phyloP scores from a whole-genome alignment of 2,113 vertebrate species.

The Pandion haliaetus region DNA sequence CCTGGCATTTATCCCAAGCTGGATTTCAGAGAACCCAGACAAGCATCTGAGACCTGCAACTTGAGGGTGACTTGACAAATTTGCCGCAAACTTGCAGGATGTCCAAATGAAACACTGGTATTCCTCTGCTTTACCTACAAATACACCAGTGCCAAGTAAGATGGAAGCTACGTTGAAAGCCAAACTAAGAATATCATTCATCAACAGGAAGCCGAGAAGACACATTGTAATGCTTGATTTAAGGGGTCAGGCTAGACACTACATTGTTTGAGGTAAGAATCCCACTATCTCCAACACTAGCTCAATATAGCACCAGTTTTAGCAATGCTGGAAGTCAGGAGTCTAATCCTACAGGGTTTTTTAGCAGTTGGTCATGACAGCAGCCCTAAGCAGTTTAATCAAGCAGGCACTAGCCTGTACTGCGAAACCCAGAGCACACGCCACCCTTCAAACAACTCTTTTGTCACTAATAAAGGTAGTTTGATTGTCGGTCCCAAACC shows the following conservation, averaged over 20 bases:
- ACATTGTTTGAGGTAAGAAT: neutral
- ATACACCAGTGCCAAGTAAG: neutral
- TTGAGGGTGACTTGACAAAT: rapidly evolving
- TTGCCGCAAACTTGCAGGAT: neutral
- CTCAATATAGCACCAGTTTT: neutral
- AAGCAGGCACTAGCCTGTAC: neutral
- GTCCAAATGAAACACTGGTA: neutral
- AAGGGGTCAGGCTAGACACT: neutral
- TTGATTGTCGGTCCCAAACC: neutral
- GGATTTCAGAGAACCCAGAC: neutral
- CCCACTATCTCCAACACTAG: neutral
- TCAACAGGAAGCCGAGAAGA: neutral
- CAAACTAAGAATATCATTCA: neutral
- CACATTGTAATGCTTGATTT: rapidly evolving
- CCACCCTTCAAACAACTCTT: neutral
- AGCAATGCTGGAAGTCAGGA: neutral
- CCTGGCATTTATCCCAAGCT: no score
- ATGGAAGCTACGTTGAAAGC: neutral
- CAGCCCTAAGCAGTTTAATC: neutral
- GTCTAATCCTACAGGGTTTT: neutral
- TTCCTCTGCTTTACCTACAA: neutral
- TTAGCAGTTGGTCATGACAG: neutral
- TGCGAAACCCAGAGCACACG: rapidly evolving
- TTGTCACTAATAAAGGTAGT: neutral
- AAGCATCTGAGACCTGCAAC: rapidly evolving